Conservation (phyloP, 2,113 vertebrate genomes). For the Hippocampus mohnikei region DNA sequence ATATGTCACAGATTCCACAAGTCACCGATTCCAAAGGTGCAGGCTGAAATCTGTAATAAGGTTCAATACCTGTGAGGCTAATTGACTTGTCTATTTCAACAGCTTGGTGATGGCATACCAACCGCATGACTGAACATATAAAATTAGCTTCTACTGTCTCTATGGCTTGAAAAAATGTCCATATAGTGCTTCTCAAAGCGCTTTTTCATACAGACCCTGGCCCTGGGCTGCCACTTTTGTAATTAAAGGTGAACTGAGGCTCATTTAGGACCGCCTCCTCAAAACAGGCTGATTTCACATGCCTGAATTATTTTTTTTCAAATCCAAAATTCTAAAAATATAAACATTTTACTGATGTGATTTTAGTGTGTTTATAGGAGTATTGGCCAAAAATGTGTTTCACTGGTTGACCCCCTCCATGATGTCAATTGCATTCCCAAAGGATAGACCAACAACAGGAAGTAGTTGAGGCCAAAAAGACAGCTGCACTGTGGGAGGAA, state of each 20-base stretch:
- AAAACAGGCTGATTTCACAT: background rate
- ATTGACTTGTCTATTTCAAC: too few relatives aligned
- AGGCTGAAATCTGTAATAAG: background rate
- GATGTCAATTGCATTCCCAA: conserved; percentile 43
- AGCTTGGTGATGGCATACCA: too few relatives aligned
- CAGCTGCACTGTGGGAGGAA: conserved; percentile 55
- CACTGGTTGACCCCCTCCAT: conserved; percentile 24
- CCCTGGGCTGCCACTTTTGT: too few relatives aligned
- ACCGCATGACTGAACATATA: too few relatives aligned
- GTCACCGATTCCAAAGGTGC: background rate
- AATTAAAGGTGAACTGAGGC: background rate
- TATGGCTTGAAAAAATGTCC: too few relatives aligned
- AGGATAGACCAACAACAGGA: conserved; percentile 51
- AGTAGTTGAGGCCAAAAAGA: conserved; percentile 42
- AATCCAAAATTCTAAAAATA: too few relatives aligned
- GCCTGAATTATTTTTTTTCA: too few relatives aligned
- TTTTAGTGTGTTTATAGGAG: too few relatives aligned
- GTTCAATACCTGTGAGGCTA: background rate
- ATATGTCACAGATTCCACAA: background rate
- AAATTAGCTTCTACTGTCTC: too few relatives aligned
- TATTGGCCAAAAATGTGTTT: background rate
- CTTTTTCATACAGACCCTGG: too few relatives aligned
- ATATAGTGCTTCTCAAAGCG: too few relatives aligned
- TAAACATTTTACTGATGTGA: too few relatives aligned
- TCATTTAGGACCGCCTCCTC: background rate